Evolutionary conservation across 2,797 vertebrate genomes (phyloP).

Genomic region (Halcyon smyrnensis): DNA sequence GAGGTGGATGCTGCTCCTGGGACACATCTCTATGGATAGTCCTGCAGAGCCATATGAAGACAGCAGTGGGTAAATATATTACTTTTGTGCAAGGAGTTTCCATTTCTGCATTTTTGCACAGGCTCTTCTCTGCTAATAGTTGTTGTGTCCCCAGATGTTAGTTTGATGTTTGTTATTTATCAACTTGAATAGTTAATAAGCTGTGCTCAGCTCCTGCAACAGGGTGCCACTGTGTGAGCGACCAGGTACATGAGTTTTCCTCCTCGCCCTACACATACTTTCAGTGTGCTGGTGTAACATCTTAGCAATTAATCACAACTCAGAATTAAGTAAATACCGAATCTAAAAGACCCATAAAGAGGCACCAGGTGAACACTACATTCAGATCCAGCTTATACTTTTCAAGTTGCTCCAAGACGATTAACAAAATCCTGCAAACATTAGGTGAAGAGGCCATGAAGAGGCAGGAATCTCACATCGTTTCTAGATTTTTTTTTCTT

Average conservation of each 20-base stretch:
- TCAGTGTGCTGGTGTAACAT: background rate
- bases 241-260: background rate
- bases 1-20: background rate
- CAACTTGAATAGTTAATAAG: background rate
- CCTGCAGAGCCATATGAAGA: background rate
- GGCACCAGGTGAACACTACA: background rate
- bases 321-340: background rate
- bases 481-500: background rate
- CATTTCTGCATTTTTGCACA: background rate
- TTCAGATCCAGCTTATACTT: background rate
- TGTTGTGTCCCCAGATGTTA: background rate
- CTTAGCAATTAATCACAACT: background rate
- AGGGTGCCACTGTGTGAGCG: background rate
- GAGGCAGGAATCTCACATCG: background rate
- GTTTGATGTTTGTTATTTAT: background rate
- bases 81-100: background rate
- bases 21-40: rapidly evolving
- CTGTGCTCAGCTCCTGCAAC: background rate
- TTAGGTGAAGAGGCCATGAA: background rate
- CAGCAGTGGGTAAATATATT: background rate
- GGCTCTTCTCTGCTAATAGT: background rate
- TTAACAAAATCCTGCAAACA: background rate
- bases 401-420: background rate
- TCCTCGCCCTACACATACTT: background rate
- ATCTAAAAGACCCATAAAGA: background rate